A percentile compares a stretch with the other conserved stretches of the same genome.
These are phyloP conservation scores for Margarornis squamiger DNA, from an alignment of 2,797 vertebrate species.

Conservation along the genomic window DNA sequence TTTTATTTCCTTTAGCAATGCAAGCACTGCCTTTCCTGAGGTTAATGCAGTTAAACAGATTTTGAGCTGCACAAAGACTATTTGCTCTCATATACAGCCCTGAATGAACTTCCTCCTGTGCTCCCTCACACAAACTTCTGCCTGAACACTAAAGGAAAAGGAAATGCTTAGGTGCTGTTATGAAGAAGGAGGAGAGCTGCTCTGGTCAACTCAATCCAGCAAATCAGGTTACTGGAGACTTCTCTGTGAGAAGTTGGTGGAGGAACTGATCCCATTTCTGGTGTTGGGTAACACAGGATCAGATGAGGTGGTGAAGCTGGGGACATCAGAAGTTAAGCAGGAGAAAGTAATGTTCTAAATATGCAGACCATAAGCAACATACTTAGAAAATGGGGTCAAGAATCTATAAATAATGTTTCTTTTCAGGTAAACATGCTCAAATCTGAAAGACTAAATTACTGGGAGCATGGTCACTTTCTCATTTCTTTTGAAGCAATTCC, in stretches of 20 bases:
- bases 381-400: neutral
- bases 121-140: too few relatives aligned
- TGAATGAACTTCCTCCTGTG: rapidly evolving
- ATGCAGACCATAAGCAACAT: neutral
- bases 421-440: neutral
- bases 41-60: rapidly evolving
- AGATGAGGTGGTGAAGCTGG: neutral
- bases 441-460: neutral
- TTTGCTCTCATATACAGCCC: neutral
- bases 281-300: neutral
- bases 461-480: neutral
- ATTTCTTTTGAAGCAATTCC: neutral
- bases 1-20: neutral
- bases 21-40: neutral
- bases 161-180: neutral
- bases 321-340: neutral
- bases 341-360: neutral
- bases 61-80: neutral
- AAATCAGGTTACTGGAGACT: neutral
- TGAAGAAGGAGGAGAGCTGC: neutral
- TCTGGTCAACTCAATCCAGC: neutral
- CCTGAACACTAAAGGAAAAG: neutral
- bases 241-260: neutral
- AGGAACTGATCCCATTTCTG: neutral
- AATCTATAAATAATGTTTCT: neutral